These are phyloP conservation scores for Meloidogyne hapla DNA, from an alignment of 1,140 invertebrate species.

Conservation along the genomic window DNA sequence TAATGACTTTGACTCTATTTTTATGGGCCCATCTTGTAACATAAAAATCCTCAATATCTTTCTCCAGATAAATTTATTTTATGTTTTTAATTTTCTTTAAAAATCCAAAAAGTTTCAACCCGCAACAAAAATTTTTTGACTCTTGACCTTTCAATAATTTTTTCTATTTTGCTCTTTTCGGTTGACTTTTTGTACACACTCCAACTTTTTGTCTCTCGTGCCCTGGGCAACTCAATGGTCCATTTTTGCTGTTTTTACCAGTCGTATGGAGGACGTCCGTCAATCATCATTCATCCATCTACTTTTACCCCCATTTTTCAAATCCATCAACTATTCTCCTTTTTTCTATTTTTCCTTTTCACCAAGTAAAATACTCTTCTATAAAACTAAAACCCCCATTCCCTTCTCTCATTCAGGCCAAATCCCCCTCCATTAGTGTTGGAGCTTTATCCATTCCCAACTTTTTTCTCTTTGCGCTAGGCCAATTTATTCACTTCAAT, in stretches of 20 bases:
- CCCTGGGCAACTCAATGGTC: neutral
- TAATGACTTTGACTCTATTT: neutral
- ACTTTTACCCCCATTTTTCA: neutral
- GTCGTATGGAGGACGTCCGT: neutral
- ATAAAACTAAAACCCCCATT: neutral
- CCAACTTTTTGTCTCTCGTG: neutral
- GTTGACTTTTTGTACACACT: neutral
- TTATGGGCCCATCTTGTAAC: neutral
- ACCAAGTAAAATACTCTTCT: neutral
- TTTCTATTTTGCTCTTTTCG: neutral
- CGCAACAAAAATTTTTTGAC: too few species aligned
- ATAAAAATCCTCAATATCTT: neutral
- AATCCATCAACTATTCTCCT: neutral
- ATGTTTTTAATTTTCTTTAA: too few species aligned
- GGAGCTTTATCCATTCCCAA: neutral
- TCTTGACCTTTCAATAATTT: neutral
- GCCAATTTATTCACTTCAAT: slow-evolving; percentile 3
- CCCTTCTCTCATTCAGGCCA: neutral
- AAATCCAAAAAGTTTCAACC: too few species aligned
- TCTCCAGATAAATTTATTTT: too few species aligned
- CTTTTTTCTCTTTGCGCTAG: neutral
- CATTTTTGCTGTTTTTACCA: neutral
- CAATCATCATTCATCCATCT: slow-evolving; percentile 2
- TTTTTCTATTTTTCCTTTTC: neutral
- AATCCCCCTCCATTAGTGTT: slow-evolving; percentile 1